Evolutionary conservation across 1,140 invertebrate genomes (phyloP).

Genomic region (Laupala kohalensis): DNA sequence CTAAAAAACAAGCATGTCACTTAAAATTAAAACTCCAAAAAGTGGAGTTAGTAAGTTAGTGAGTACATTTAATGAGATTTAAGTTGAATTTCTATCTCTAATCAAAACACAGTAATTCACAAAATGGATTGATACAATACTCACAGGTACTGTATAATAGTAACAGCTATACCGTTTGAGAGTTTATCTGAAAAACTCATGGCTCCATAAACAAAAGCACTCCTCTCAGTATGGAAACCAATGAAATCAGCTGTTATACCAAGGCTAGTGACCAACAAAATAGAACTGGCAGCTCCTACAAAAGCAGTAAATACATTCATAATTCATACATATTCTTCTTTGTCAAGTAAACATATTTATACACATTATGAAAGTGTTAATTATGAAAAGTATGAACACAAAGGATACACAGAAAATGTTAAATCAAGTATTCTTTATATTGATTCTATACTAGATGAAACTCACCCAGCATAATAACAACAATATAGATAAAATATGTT

Average conservation of each 20-base stretch:
- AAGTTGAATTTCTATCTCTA: not conserved
- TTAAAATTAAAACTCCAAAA: not conserved
- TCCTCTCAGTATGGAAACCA: slow-evolving; percentile 67
- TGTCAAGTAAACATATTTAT: not conserved
- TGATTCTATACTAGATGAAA: slow-evolving; percentile 8
- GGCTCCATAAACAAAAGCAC: slow-evolving; percentile 90
- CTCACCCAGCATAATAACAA: slow-evolving; percentile 62
- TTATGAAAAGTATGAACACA: not conserved
- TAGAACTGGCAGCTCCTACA: slow-evolving; percentile 63
- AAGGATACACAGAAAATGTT: not conserved
- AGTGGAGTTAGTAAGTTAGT: not conserved
- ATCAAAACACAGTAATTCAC: slow-evolving; percentile 1
- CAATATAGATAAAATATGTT: slow-evolving; percentile 55
- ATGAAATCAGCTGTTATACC: slow-evolving; percentile 84
- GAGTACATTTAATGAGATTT: too few relatives aligned
- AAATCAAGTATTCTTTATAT: too few relatives aligned
- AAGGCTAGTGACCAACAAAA: slow-evolving; percentile 79
- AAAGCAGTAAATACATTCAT: slow-evolving; percentile 5
- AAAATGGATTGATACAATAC: slow-evolving; percentile 20
- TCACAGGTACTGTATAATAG: slow-evolving; percentile 60
- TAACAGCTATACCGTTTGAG: slow-evolving; percentile 71
- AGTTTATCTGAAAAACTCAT: slow-evolving; percentile 95
- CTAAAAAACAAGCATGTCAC: too few relatives aligned
- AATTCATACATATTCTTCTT: not conserved
- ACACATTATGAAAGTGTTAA: not conserved